Base-by-base conservation (phyloP, 2,888 invertebrate genomes). In the Megaustenia siamemsis region DNA sequence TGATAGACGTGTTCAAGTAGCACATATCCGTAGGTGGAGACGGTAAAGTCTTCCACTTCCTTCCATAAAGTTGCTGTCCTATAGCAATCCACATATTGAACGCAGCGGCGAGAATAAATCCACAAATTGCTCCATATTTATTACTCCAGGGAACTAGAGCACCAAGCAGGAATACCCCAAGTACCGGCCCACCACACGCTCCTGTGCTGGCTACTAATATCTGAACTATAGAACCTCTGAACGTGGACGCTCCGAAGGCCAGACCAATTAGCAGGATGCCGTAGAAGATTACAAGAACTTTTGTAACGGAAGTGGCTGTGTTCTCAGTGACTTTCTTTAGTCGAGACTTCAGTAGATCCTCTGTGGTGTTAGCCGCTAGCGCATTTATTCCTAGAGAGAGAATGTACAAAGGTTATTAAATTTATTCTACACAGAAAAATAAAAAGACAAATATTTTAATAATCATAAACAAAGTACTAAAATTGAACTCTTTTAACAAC, bases 381-480 rank as follows among this genome's bases (percentile, higher is more conserved):
- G 90, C 82, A 66, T 90, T 90, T 38, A 90, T 89, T 28, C 90
- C 90, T n/a, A n/a, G n/a, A n/a, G n/a, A n/a, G n/a, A n/a, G n/a
- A n/a, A n/a, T n/a, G n/a, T n/a, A n/a, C n/a, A n/a, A n/a, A n/a
- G n/a, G n/a, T n/a, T n/a, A n/a, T n/a, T n/a, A n/a, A n/a, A n/a
- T n/a, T n/a, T n/a, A n/a, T n/a, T n/a, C n/a, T n/a, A n/a, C n/a
- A n/a, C n/a, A n/a, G n/a, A n/a, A n/a, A n/a, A n/a, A n/a, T n/a
- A n/a, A n/a, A n/a, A n/a, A n/a, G n/a, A n/a, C n/a, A n/a, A n/a
- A n/a, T n/a, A n/a, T n/a, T n/a, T n/a, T n/a, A n/a, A n/a, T n/a
- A n/a, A n/a, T n/a, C n/a, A n/a, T n/a, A n/a, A n/a, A n/a, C n/a
- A n/a, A n/a, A n/a, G n/a, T n/a, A n/a, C n/a, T n/a, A n/a, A n/a